phyloP scores from a whole-genome alignment of 64 coral and sea anemone genomes.

The Dendrophyllia cribrosa region DNA sequence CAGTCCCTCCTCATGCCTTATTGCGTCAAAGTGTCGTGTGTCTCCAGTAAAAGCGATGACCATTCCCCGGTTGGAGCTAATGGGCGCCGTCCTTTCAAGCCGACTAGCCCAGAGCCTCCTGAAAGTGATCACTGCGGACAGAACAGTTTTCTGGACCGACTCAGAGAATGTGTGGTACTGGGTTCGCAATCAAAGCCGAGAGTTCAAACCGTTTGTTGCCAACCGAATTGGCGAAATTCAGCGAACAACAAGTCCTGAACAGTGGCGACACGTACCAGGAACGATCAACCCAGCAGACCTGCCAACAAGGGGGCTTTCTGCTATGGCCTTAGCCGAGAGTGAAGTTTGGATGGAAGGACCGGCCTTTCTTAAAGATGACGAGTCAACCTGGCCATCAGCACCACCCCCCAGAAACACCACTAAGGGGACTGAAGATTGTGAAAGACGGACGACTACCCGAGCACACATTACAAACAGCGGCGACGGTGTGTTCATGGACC shows the following conservation, averaged over 20 bases:
- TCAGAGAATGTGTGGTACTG: slow-evolving; percentile 48
- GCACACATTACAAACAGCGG: not conserved
- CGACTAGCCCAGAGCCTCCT: slow-evolving; percentile 46
- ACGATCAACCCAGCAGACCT: slow-evolving; percentile 41
- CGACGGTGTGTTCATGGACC: not conserved
- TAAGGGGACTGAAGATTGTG: slow-evolving; percentile 5
- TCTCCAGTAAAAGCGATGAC: slow-evolving; percentile 48
- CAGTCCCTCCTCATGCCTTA: not conserved
- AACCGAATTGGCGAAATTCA: slow-evolving; percentile 61
- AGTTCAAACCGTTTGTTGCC: slow-evolving; percentile 76
- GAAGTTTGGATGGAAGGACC: slow-evolving; percentile 37
- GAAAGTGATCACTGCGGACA: slow-evolving; percentile 27
- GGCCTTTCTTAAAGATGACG: slow-evolving; percentile 25
- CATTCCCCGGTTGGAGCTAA: slow-evolving; percentile 61
- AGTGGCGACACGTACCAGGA: slow-evolving; percentile 50
- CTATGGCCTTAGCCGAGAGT: slow-evolving; percentile 26
- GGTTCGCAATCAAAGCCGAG: slow-evolving; percentile 9
- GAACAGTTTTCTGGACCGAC: slow-evolving; percentile 40
- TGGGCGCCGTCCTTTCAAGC: slow-evolving; percentile 55
- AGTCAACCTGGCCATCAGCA: slow-evolving; percentile 30
- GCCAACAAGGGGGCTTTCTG: slow-evolving; percentile 42
- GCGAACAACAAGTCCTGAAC: slow-evolving; percentile 2
- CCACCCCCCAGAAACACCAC: not conserved
- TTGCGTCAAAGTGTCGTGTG: slow-evolving; percentile 52
- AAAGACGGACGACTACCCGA: slow-evolving; percentile 6